A percentile compares a stretch with the other conserved stretches of the same genome.
These are phyloP conservation scores for Auanema freiburgensis DNA, from an alignment of 2,888 invertebrate genomes.

Conservation along the genomic window DNA sequence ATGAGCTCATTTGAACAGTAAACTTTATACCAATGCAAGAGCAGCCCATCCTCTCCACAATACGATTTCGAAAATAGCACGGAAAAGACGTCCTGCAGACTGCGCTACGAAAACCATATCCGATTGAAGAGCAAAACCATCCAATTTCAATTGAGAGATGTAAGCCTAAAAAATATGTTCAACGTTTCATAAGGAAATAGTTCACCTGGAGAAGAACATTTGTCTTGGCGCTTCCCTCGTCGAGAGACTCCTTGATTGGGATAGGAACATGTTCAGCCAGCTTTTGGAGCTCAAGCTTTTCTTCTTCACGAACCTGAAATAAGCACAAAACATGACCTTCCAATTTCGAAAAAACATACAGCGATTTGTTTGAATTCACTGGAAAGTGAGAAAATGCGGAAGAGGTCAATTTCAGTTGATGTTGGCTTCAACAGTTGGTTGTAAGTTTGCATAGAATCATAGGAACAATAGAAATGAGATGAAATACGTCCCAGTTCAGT, in stretches of 20 bases:
- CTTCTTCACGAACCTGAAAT: slow-evolving; percentile 76
- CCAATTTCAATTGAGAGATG: slow-evolving; percentile 94
- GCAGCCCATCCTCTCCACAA: slow-evolving; percentile 92
- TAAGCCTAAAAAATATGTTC: slow-evolving; percentile 77
- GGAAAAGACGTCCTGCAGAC: slow-evolving; percentile 87
- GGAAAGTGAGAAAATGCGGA: slow-evolving; percentile 94
- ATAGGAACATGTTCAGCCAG: slow-evolving; percentile 94
- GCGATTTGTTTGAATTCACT: slow-evolving; percentile 80
- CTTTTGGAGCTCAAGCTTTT: slow-evolving; percentile 92
- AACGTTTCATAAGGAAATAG: neutral
- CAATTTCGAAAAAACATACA: slow-evolving; percentile 65
- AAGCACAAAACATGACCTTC: slow-evolving; percentile 66
- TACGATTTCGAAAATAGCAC: slow-evolving; percentile 97
- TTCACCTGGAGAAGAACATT: slow-evolving; percentile 62
- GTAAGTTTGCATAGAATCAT: slow-evolving; percentile 94
- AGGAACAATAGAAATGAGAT: slow-evolving; percentile 95
- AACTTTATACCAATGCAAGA: slow-evolving; percentile 73
- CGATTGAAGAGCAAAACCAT: slow-evolving; percentile 96
- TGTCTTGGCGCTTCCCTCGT: slow-evolving; percentile 91
- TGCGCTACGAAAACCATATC: slow-evolving; percentile 99
- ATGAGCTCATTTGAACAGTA: neutral
- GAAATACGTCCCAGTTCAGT: slow-evolving; percentile 96
- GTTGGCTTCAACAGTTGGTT: slow-evolving; percentile 94
- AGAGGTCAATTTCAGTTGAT: slow-evolving; percentile 92
- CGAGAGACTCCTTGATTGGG: slow-evolving; percentile 96